Evolutionary conservation across 1,140 invertebrate genomes (phyloP).

Genomic region (Eubasilissa regina): DNA sequence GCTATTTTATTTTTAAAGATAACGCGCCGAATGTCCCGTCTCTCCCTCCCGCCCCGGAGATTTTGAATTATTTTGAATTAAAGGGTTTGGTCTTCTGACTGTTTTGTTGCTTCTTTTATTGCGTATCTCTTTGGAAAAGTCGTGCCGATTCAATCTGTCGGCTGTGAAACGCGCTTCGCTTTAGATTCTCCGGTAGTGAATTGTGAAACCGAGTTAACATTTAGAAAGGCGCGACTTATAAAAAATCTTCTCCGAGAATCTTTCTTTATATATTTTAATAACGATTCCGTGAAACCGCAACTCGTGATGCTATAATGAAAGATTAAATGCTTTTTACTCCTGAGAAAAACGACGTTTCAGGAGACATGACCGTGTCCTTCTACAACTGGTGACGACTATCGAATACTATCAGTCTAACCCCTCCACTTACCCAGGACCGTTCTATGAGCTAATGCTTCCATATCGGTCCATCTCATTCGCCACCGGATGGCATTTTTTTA

Average conservation of each 20-base stretch:
- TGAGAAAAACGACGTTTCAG: too few species aligned
- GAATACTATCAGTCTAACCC: too few species aligned
- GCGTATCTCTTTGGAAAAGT: background rate
- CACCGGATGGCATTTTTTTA: too few species aligned
- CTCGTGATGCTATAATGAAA: too few species aligned
- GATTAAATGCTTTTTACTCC: too few species aligned
- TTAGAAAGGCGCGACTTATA: background rate
- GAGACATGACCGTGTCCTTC: too few species aligned
- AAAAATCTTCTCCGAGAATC: constrained; percentile 16
- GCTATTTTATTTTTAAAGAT: constrained; percentile 5
- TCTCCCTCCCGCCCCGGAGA: background rate
- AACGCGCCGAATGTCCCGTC: background rate
- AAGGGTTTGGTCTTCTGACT: background rate
- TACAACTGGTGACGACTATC: too few species aligned
- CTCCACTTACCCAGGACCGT: too few species aligned
- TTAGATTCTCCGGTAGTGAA: background rate
- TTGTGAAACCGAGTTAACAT: constrained; percentile 7
- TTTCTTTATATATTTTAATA: constrained; percentile 41
- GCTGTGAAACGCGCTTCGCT: background rate
- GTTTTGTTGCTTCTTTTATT: background rate
- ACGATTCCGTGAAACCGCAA: constrained; percentile 5
- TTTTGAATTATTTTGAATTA: too few species aligned
- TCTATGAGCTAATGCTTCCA: too few species aligned
- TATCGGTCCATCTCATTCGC: too few species aligned
- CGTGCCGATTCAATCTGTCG: constrained; percentile 11